These are phyloP conservation scores for Falco columbarius DNA, from an alignment of 2,797 vertebrate species.

Conservation along the genomic window DNA sequence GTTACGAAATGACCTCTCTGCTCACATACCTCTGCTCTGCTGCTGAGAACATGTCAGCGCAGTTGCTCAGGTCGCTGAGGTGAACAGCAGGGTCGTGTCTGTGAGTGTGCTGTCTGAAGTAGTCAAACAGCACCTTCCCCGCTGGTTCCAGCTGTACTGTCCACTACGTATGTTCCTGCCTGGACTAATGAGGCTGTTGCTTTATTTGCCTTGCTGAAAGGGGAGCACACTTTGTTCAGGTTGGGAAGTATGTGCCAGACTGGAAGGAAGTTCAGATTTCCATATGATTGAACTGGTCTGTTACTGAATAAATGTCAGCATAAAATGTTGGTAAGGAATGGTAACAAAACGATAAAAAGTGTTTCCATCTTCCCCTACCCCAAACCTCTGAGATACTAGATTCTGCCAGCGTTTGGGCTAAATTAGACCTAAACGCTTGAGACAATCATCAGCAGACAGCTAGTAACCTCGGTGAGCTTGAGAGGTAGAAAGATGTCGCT, in stretches of 20 bases:
- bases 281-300: background rate
- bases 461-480: background rate
- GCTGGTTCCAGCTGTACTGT: background rate
- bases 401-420: background rate
- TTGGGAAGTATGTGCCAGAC: background rate
- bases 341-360: background rate
- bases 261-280: background rate
- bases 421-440: background rate
- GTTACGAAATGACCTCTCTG: background rate
- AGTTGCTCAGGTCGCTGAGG: background rate
- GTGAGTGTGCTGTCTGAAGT: background rate
- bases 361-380: background rate
- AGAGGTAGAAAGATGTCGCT: background rate
- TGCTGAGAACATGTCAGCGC: background rate
- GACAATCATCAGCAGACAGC: background rate
- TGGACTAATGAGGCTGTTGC: background rate
- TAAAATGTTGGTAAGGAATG: background rate
- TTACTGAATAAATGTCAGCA: background rate
- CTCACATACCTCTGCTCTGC: fast-evolving
- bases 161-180: background rate
- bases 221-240: background rate
- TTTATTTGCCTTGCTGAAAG: background rate
- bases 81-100: background rate
- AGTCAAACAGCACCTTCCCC: background rate
- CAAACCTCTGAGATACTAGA: background rate